Percentiles rank a stretch among this genome's conserved stretches.
These are phyloP conservation scores for Rhopalosiphum nymphaeae DNA, from an alignment of 2,888 invertebrate species.

Conservation along the genomic window DNA sequence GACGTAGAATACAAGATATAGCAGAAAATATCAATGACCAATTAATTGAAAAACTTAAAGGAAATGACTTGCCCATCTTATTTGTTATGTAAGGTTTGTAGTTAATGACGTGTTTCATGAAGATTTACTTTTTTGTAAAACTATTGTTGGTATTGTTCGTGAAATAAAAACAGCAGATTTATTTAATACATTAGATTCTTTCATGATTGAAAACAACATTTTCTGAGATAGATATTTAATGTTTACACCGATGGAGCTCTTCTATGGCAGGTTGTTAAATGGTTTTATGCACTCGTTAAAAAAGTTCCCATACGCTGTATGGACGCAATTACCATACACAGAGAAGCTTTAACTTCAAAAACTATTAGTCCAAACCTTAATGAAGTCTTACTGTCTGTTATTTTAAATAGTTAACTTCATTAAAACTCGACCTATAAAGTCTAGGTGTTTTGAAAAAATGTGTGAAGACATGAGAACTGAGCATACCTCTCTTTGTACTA, in stretches of 20 bases:
- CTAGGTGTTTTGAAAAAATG: no score
- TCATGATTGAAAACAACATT: conserved; percentile 66
- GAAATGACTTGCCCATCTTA: conserved; percentile 36
- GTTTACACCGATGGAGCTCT: conserved; percentile 64
- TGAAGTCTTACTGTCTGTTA: no score
- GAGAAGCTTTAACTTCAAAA: no score
- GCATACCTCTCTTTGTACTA: no score
- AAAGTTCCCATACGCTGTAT: conserved; percentile 52
- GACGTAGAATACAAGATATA: no score
- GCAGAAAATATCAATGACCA: conserved; percentile 6
- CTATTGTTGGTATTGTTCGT: conserved; percentile 65
- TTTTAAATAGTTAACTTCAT: no score
- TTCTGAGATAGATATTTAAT: conserved; percentile 65
- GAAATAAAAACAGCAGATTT: conserved; percentile 67
- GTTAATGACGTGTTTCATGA: conserved; percentile 48
- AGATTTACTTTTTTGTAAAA: conserved; percentile 67
- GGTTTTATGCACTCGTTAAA: conserved; percentile 59
- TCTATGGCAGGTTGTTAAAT: conserved; percentile 33
- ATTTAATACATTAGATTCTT: conserved; percentile 66
- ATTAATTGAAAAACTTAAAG: conserved; percentile 30
- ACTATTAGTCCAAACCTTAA: no score
- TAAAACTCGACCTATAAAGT: no score
- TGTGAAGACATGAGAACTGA: no score
- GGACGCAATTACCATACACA: background rate
- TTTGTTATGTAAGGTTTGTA: conserved; percentile 38